These are phyloP conservation scores for Calyptommatus sinebrachiatus DNA, from an alignment of 2,113 vertebrate species.

Conservation along the genomic window DNA sequence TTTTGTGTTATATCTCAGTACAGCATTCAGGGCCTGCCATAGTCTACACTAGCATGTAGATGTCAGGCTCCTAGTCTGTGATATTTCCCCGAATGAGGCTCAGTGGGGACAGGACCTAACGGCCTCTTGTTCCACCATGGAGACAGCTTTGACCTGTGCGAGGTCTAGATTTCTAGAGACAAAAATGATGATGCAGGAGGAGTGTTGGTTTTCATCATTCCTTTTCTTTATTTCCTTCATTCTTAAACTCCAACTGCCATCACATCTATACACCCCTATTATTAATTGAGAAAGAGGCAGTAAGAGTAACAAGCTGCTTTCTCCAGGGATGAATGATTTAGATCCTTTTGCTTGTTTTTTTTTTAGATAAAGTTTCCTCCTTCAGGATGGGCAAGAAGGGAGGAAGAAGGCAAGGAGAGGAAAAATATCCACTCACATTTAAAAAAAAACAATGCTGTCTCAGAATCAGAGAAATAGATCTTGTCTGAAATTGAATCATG, in stretches of 20 bases:
- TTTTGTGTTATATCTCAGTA: too few relatives aligned
- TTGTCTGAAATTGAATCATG: conserved; percentile 15
- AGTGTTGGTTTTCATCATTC: too few relatives aligned
- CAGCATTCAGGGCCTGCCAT: too few relatives aligned
- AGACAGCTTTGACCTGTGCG: too few relatives aligned
- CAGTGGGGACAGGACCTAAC: too few relatives aligned
- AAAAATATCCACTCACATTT: conserved; percentile 25
- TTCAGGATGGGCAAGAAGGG: neutral
- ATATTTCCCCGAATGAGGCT: too few relatives aligned
- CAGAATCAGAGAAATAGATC: conserved; percentile 17
- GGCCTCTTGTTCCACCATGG: too few relatives aligned
- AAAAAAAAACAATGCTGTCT: neutral
- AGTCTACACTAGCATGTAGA: too few relatives aligned
- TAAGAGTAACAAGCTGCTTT: neutral
- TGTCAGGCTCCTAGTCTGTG: too few relatives aligned
- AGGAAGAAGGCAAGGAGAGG: neutral
- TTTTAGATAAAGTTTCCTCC: conserved; percentile 12
- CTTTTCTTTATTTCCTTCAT: neutral
- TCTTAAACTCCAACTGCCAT: neutral
- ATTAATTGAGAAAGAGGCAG: neutral
- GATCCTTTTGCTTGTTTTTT: neutral
- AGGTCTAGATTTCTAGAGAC: too few relatives aligned
- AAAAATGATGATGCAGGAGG: too few relatives aligned
- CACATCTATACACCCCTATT: neutral
- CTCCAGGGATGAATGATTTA: neutral